Base-by-base conservation (phyloP, 2,113 vertebrate species). In the Dinomys branickii region DNA sequence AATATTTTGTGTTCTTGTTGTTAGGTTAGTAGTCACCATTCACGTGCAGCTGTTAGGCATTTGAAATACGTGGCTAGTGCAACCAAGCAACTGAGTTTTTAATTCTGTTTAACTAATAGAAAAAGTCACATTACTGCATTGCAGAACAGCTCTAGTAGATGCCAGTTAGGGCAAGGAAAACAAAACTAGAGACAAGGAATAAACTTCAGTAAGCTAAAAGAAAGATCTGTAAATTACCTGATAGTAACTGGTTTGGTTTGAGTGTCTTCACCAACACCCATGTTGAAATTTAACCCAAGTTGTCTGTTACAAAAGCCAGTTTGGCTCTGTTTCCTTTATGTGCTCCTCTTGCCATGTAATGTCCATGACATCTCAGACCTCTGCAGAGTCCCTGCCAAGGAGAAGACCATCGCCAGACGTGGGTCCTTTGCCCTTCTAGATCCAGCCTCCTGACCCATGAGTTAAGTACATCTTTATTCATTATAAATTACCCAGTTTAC, bases 51-150 rank as follows among this genome's bases (percentile, higher is more conserved):
- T 80, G 52, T 73, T 52, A 94, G 85, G 81, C 8, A 47, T 35
- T 89, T 97, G 44, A 86, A 61, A 88, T 30, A 38, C 41, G 33
- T 65, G 78, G 7, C 13, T 26, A 63, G 10, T 50, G n/a, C 9
- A 86, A 61, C 26, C 4, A 3, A 86, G 24, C 19, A 88, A 88
- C 78, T 88, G 4, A 56, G 65, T 52, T 65, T 92, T 92, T 17
- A 83, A 75, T 92, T 90, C 56, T 44, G 38, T 44, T 63, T 71
- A 73, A 54, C 26, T 77, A 85, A 88, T 95, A 89, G 78, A 87
- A 71, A 85, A 56, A 91, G 24, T 11, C 33, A 91, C n/a, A 75
- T 54, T 38, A 67, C 17, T 82, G 19, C 50, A 41, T n/a, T 86
- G 35, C 38, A 89, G 33, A 89, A 6, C 65, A 58, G 28, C 56